A percentile compares a stretch with the other conserved stretches of the same genome.
Conservation (phyloP, 1,140 invertebrate genomes). For the Drosophila melanogaster region DNA sequence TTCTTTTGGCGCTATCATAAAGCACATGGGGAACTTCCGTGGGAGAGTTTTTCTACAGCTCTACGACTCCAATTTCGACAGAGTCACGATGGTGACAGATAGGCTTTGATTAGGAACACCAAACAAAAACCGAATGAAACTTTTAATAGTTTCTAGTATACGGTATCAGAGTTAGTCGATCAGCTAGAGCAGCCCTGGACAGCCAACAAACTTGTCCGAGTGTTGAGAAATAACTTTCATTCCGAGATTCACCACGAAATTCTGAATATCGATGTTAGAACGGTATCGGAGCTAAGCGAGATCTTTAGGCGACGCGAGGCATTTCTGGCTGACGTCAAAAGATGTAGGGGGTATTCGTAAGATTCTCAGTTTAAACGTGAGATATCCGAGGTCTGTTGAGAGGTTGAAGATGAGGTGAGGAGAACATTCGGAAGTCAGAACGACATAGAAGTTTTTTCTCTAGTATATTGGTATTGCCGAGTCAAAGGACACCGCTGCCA, state of each 20-base stretch:
- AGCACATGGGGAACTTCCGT: no score
- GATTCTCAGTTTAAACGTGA: neutral
- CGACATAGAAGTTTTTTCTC: neutral
- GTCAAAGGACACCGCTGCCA: neutral
- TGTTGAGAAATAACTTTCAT: no score
- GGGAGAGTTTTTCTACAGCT: no score
- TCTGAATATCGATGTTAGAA: neutral
- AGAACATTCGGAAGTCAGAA: neutral
- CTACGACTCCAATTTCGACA: no score
- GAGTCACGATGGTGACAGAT: no score
- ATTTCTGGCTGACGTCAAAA: slow-evolving; percentile 2
- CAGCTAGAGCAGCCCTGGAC: no score
- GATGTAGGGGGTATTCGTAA: neutral
- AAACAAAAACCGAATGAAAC: no score
- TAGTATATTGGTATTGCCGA: neutral
- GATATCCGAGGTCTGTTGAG: slow-evolving; percentile 58
- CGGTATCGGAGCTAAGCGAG: slow-evolving; percentile 8
- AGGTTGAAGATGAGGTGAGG: slow-evolving; percentile 19
- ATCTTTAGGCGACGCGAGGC: slow-evolving; percentile 1
- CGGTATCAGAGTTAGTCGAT: no score
- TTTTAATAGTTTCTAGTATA: no score
- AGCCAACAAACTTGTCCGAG: no score
- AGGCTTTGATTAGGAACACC: no score
- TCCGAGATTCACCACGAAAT: neutral
- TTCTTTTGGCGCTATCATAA: no score